These are phyloP conservation scores for Hydropsyche tenuis DNA, from an alignment of 1,140 invertebrate genomes.

Conservation along the genomic window DNA sequence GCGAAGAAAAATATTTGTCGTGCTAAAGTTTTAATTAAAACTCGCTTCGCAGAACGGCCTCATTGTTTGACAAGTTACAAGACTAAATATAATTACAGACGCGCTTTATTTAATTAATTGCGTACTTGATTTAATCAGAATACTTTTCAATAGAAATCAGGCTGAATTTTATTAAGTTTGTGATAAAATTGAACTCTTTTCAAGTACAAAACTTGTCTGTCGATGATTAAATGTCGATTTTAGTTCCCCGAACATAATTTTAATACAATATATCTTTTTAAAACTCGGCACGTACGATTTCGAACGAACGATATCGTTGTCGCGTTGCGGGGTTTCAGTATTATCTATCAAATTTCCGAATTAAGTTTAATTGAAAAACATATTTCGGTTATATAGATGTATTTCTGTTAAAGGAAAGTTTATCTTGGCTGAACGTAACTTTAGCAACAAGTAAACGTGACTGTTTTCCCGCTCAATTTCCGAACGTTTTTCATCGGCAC, in stretches of 20 bases:
- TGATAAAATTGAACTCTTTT: no score
- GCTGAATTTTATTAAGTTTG: no score
- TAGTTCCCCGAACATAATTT: no score
- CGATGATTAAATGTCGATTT: no score
- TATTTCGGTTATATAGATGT: not conserved
- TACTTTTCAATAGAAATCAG: no score
- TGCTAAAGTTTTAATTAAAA: constrained; percentile 16
- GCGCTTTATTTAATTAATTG: not conserved
- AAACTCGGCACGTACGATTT: not conserved
- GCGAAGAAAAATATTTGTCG: not conserved
- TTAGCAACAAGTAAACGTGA: constrained; percentile 21
- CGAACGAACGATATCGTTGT: constrained; percentile 1
- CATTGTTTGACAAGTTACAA: constrained; percentile 14
- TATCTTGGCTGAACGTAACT: not conserved
- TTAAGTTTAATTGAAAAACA: constrained; percentile 18
- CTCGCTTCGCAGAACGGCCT: not conserved
- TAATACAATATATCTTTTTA: no score
- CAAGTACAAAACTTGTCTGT: no score
- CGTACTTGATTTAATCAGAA: no score
- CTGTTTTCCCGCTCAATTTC: constrained; percentile 4
- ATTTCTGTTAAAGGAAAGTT: not conserved
- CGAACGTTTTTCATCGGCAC: constrained; percentile 4
- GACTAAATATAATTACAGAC: not conserved
- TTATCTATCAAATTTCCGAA: constrained; percentile 22
- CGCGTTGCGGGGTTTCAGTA: not conserved